phyloP scores from a whole-genome alignment of 2,797 vertebrate genomes.

The Notolabrus celidotus region DNA sequence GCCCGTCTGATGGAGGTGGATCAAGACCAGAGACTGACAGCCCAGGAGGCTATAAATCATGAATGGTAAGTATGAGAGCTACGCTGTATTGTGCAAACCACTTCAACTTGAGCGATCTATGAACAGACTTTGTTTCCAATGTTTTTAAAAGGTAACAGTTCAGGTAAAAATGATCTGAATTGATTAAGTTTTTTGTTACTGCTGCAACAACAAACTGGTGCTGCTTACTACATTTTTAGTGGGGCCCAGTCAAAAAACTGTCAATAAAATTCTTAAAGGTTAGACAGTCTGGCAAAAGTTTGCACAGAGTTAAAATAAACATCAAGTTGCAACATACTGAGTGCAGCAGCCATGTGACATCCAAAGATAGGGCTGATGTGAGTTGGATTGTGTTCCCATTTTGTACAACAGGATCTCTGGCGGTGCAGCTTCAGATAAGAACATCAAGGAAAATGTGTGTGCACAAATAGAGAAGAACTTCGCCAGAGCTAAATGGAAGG shows the following conservation, averaged over 20 bases:
- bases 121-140: neutral
- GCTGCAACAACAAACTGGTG: neutral
- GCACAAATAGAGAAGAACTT: conserved; percentile 99
- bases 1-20: conserved; percentile 98
- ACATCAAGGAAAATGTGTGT: conserved; percentile 98
- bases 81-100: conserved; percentile 19
- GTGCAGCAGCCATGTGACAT: conserved; percentile 11
- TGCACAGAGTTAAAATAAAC: conserved; percentile 26
- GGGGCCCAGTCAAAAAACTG: neutral
- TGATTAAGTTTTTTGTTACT: neutral
- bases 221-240: too few species aligned
- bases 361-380: conserved; percentile 28
- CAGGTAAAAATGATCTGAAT: too few species aligned
- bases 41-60: conserved; percentile 96
- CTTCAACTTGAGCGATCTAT: neutral
- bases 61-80: conserved; percentile 87
- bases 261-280: conserved; percentile 9
- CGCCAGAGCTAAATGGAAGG: conserved; percentile 99
- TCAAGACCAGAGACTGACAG: conserved; percentile 96
- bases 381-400: conserved; percentile 27
- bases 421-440: conserved; percentile 97
- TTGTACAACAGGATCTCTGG: conserved; percentile 92
- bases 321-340: conserved; percentile 23
- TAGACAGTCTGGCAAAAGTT: conserved; percentile 12
- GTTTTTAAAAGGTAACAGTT: too few species aligned